Percentiles rank a stretch among this genome's conserved stretches.
These are phyloP conservation scores for Zaprionus ghesquierei DNA, from an alignment of 1,140 invertebrate species.

Conservation along the genomic window DNA sequence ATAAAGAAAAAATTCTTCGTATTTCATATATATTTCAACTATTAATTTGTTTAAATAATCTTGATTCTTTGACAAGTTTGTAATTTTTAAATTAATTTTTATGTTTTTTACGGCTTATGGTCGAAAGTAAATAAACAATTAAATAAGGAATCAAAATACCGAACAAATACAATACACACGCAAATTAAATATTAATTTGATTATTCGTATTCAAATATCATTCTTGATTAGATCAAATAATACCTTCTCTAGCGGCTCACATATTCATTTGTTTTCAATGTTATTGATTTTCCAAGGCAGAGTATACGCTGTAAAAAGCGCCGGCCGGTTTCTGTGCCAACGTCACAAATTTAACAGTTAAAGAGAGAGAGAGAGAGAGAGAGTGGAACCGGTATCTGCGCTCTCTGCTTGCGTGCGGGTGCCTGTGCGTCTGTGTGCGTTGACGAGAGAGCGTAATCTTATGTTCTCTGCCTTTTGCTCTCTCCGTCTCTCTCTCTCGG, in stretches of 20 bases:
- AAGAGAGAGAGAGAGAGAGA: conserved; percentile 48
- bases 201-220: not conserved
- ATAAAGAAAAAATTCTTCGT: too few relatives aligned
- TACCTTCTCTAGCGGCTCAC: not conserved
- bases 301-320: conserved; percentile 36
- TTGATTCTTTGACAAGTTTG: too few relatives aligned
- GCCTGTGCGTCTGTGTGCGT: not conserved
- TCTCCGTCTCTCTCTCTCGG: conserved; percentile 9
- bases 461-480: conserved; percentile 22
- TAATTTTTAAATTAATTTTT: too few relatives aligned
- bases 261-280: not conserved
- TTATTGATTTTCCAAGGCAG: conserved; percentile 10
- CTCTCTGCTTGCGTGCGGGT: not conserved
- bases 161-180: too few relatives aligned
- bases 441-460: conserved; percentile 5
- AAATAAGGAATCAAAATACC: too few relatives aligned
- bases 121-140: too few relatives aligned
- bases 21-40: too few relatives aligned
- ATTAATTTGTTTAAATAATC: too few relatives aligned
- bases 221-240: not conserved
- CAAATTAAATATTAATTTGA: too few relatives aligned
- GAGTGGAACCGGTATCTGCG: too few relatives aligned
- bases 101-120: too few relatives aligned
- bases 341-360: conserved; percentile 74
- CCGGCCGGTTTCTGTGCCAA: conserved; percentile 68